Base-by-base conservation (phyloP, 1,140 invertebrate species). In the Lucilia sericata region DNA sequence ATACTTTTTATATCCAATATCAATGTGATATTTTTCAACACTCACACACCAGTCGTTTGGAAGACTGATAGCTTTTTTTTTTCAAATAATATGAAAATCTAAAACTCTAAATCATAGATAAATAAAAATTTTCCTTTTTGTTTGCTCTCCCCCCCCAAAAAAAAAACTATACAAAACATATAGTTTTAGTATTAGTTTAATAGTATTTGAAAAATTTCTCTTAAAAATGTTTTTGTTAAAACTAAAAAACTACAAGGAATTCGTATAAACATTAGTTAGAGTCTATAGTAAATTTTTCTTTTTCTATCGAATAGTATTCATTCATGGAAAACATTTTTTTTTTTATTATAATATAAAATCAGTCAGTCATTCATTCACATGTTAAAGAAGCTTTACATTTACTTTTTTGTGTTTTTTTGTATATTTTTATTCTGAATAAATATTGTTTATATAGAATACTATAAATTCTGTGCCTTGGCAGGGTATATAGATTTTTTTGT, bases 51-150 rank as follows among this genome's bases (percentile, higher is more conserved):
- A 60, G 51, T 60, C 51, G 17, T 70, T 21, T 19, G 19, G 17
- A 70, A 70, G 65, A 70, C 65, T 21, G 65, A 70, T 70, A 70
- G 65, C 65, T 8, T 70, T 60, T 60, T 60, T 60, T 70, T n/a
- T 25, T 2, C 5, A 21, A 70, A 55, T 60, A 60, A 60, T 60
- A 70, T 70, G 10, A 25, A 70, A 21, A 70, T 70, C 19, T 70
- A 70, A 60, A 70, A 70, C 7, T 70, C 65, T 70, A 70, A 70
- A 70, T 70, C 65, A 70, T 70, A 70, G 65, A 70, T 70, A 70
- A 21, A 70, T 70, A 70, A 19, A 70, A n/a, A 70, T 70, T 70
- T 25, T 60, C n/a, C 55, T 5, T n/a, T 60, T n/a, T 60, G 13
- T n/a, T 60, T 60, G 0, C 14, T 60, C 0, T 60, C 55, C 5